Percentiles rank a stretch among this genome's conserved stretches.
Conservation (phyloP, 2,797 vertebrate species). For the Melanotaenia parkinsoni region DNA sequence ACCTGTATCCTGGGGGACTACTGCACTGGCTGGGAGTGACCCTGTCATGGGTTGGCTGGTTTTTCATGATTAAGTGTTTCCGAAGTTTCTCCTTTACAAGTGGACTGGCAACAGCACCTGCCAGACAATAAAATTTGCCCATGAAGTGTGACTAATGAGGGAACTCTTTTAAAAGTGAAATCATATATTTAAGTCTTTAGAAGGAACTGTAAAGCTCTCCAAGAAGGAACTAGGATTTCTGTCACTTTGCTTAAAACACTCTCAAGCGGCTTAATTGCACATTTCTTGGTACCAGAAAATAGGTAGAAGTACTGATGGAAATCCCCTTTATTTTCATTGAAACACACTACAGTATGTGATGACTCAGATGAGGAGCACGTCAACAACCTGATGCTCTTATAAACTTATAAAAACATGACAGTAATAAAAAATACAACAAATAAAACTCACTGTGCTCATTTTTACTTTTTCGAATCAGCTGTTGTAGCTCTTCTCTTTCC, state of each 20-base stretch:
- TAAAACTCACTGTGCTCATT: conserved; percentile 87
- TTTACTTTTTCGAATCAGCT: conserved; percentile 88
- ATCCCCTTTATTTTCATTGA: conserved; percentile 52
- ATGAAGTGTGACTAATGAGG: conserved; percentile 10
- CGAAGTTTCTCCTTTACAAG: conserved; percentile 90
- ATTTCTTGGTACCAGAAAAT: conserved; percentile 55
- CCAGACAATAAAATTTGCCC: conserved; percentile 18
- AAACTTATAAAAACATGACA: conserved; percentile 22
- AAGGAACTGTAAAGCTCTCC: conserved; percentile 7
- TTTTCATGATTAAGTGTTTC: conserved; percentile 86
- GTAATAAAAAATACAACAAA: conserved; percentile 9
- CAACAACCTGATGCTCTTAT: conserved; percentile 25
- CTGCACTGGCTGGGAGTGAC: conserved; percentile 70
- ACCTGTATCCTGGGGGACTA: conserved; percentile 67
- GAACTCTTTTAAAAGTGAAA: conserved; percentile 7
- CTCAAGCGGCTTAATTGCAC: conserved; percentile 35
- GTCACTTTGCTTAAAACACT: conserved; percentile 1
- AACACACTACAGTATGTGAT: conserved; percentile 26
- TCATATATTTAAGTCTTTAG: not conserved
- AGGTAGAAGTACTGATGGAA: conserved; percentile 48
- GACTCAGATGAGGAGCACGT: conserved; percentile 53
- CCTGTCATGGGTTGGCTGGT: conserved; percentile 85
- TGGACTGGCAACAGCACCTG: conserved; percentile 91
- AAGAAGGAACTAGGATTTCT: conserved; percentile 6
- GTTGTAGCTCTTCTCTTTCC: conserved; percentile 85